Conservation (phyloP, 2,888 invertebrate genomes). For the Mesochorus sp. region DNA sequence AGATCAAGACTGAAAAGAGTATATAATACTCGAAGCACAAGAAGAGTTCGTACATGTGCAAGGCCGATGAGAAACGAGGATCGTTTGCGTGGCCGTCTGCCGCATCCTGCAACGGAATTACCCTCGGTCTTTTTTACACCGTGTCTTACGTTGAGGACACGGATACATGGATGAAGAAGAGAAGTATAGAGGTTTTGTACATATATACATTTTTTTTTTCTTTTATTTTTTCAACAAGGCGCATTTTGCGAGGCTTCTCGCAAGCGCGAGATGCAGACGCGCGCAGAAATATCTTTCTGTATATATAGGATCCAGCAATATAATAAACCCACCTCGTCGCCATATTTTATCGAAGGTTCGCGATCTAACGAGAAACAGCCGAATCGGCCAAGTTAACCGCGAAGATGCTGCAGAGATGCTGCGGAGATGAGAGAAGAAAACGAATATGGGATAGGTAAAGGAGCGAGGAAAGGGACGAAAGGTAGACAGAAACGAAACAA, state of each 20-base stretch:
- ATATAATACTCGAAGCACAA: not conserved
- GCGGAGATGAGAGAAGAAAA: conserved; percentile 3
- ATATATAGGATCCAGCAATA: conserved; percentile 33
- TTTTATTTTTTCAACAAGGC: no score
- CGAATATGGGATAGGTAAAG: not conserved
- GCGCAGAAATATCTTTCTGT: conserved; percentile 15
- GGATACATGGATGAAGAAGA: not conserved
- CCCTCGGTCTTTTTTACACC: conserved; percentile 43
- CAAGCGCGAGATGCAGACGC: conserved; percentile 37
- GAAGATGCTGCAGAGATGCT: not conserved
- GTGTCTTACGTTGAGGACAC: conserved; percentile 40
- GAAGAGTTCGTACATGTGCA: conserved; percentile 24
- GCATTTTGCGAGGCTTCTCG: conserved; percentile 36
- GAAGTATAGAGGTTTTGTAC: conserved; percentile 13
- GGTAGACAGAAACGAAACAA: not conserved
- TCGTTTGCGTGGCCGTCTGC: conserved; percentile 48
- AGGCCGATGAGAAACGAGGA: conserved; percentile 61
- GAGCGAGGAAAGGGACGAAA: no score
- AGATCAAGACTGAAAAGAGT: conserved; percentile 13
- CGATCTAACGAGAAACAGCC: conserved; percentile 55
- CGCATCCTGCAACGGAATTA: conserved; percentile 55
- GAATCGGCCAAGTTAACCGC: conserved; percentile 13
- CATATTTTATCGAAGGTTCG: conserved; percentile 55
- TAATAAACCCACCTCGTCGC: conserved; percentile 56
- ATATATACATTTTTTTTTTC: not conserved